Base-by-base conservation (phyloP, 2,888 invertebrate genomes). In the Sphaeridia pumilis region DNA sequence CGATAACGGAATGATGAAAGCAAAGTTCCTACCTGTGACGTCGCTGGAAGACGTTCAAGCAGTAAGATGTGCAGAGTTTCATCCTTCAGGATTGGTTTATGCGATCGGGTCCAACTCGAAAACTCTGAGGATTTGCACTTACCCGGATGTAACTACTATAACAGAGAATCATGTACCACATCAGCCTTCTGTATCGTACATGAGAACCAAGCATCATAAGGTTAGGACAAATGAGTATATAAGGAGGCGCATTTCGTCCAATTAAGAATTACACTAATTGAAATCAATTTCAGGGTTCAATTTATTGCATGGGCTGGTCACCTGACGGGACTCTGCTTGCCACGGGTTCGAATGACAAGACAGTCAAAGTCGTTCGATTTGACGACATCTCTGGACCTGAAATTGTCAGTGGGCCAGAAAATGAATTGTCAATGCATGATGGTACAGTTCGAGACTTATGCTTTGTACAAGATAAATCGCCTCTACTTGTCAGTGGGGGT, bases 81-180 rank as follows among this genome's bases (percentile, higher is more conserved):
- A 98, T 72, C 97, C 97, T 1, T 82, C 84, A 65, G 98, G 98
- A 45, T 83, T 86, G 66, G 77, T 93, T 46, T 98, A 95, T 72
- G 95, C 94, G 3, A 87, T 98, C 60, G 98, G 97, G 10, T 95
- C 95, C 24, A 98, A 98, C 72, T 95, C 97, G 3, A 97, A 97
- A 72, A 94, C 92, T 0, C 79, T 98, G 54, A 79, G 95, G 70
- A 87, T 98, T 74, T 97, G 97, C 74, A 79, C 86, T 43, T 97
- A 95, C 72, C 97, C 97, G 7, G 87, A 92, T 70, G 77, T 89
- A 54, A 79, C 80, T 49, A 86, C 87, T 69, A 76, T 90, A 22
- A 58, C 58, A 4, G 61, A 64, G 68, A 84, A 82, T 68, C 87
- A 87, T 68, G 78, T 82, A 54, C 84, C 88, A 10, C 83, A 84